A percentile compares a stretch with the other conserved stretches of the same genome.
These are phyloP conservation scores for Rhingia rostrata DNA, from an alignment of 2,888 invertebrate species.

Conservation along the genomic window DNA sequence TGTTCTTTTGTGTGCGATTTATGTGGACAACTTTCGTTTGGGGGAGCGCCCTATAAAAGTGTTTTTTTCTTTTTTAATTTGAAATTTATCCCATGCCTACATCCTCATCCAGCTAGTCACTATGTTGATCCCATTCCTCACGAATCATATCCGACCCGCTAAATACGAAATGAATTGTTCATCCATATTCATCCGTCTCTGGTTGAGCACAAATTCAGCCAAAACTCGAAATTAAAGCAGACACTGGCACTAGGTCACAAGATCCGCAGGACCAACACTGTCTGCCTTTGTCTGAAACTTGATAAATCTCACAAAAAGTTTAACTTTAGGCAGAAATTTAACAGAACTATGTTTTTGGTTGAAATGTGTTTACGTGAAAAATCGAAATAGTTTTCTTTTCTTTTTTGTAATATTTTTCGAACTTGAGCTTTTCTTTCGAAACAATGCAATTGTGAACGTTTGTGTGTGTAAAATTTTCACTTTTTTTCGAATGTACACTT, in stretches of 20 bases:
- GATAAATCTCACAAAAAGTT: neutral
- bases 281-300: neutral
- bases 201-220: conserved; percentile 70
- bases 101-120: conserved; percentile 24
- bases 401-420: conserved; percentile 23
- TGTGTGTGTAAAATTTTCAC: conserved; percentile 23
- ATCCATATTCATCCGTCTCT: conserved; percentile 47
- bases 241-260: neutral
- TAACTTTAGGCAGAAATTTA: conserved; percentile 3
- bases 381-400: conserved; percentile 41
- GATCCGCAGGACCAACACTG: neutral
- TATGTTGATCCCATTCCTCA: conserved; percentile 23
- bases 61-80: conserved; percentile 11
- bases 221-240: conserved; percentile 44
- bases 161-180: conserved; percentile 31
- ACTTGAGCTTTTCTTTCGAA: conserved; percentile 69
- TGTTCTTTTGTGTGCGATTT: conserved; percentile 44
- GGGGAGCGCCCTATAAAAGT: conserved; percentile 1
- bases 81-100: conserved; percentile 21
- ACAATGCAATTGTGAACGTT: conserved; percentile 16
- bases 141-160: conserved; percentile 49
- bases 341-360: conserved; percentile 55
- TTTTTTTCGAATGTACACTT: neutral
- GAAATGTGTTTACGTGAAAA: conserved; percentile 71
- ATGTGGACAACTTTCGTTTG: conserved; percentile 11